Percentiles rank a stretch among this genome's conserved stretches.
Evolutionary conservation across 2,888 invertebrate genomes (phyloP).

Genomic region (Amorpha juglandis): DNA sequence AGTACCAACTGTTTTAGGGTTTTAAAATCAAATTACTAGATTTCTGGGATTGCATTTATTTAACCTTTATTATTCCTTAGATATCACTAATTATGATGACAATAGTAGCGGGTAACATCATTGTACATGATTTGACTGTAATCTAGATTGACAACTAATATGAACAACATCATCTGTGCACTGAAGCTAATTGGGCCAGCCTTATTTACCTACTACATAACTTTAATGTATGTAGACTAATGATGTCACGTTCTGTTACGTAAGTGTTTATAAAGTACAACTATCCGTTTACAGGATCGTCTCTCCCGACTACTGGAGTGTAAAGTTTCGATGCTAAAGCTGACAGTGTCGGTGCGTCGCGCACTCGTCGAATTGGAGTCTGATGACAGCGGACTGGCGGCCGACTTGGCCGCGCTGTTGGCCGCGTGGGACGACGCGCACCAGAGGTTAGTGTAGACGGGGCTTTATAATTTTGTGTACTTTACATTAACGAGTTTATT

Average conservation of each 20-base stretch:
- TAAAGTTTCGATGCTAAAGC: constrained; percentile 82
- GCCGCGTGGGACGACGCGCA: constrained; percentile 88
- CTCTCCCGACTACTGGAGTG: constrained; percentile 81
- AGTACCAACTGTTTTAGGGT: too few relatives aligned
- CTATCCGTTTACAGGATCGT: constrained; percentile 69
- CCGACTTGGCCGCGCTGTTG: constrained; percentile 87
- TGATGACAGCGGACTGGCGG: constrained; percentile 83
- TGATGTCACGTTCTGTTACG: background rate
- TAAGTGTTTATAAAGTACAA: too few relatives aligned
- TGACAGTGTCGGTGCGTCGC: constrained; percentile 85
- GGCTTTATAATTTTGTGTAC: constrained; percentile 1
- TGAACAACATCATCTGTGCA: background rate
- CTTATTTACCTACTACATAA: background rate
- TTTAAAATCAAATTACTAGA: too few relatives aligned
- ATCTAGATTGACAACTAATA: background rate
- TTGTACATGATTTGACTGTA: too few relatives aligned
- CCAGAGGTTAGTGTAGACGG: constrained; percentile 80
- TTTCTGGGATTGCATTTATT: too few relatives aligned
- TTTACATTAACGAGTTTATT: too few relatives aligned
- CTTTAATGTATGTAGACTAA: background rate
- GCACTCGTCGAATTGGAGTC: constrained; percentile 78
- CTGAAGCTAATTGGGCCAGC: background rate
- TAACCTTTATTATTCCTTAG: too few relatives aligned
- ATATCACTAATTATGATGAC: too few relatives aligned
- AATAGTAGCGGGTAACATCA: too few relatives aligned